Conservation (phyloP, 35 echinoderm and acorn worm genomes). For the Apostichopus parvimensis region DNA sequence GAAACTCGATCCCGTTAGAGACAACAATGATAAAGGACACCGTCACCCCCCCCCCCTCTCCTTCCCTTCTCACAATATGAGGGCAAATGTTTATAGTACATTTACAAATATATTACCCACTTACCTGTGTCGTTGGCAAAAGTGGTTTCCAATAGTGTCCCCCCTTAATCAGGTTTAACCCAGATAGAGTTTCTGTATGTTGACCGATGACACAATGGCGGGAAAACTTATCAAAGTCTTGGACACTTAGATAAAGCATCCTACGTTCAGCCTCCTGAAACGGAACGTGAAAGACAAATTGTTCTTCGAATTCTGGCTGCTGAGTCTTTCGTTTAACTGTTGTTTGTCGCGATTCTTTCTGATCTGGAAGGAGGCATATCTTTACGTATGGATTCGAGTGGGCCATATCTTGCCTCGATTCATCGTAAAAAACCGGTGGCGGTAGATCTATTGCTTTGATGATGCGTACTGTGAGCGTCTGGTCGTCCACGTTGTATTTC, state of each 20-base stretch:
- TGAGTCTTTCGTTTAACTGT: conserved; percentile 95
- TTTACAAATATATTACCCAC: neutral
- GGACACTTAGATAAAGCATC: conserved; percentile 80
- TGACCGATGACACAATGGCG: conserved; percentile 97
- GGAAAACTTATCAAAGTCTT: conserved; percentile 99
- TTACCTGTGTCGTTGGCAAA: conserved; percentile 92
- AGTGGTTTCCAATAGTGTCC: conserved; percentile 97
- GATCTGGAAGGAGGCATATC: conserved; percentile 92
- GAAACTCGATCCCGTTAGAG: too few species aligned
- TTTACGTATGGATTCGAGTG: conserved; percentile 99
- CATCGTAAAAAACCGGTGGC: conserved; percentile 86
- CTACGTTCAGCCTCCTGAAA: conserved; percentile 88
- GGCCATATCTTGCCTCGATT: conserved; percentile 83
- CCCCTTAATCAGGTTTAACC: conserved; percentile 88
- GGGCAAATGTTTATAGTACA: too few species aligned
- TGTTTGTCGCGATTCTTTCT: conserved; percentile 92
- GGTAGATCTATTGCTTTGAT: conserved; percentile 89
- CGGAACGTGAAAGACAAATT: conserved; percentile 88
- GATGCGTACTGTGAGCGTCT: conserved; percentile 76
- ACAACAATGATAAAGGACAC: too few species aligned
- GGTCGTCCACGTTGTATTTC: conserved; percentile 79
- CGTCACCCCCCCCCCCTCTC: too few species aligned
- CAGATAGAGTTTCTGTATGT: conserved; percentile 78
- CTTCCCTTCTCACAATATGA: too few species aligned
- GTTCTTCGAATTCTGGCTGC: conserved; percentile 94